Evolutionary conservation across 2,113 vertebrate genomes (phyloP), one percentile per base, ranked within the genome.

Genomic region (Gobio gobio): DNA sequence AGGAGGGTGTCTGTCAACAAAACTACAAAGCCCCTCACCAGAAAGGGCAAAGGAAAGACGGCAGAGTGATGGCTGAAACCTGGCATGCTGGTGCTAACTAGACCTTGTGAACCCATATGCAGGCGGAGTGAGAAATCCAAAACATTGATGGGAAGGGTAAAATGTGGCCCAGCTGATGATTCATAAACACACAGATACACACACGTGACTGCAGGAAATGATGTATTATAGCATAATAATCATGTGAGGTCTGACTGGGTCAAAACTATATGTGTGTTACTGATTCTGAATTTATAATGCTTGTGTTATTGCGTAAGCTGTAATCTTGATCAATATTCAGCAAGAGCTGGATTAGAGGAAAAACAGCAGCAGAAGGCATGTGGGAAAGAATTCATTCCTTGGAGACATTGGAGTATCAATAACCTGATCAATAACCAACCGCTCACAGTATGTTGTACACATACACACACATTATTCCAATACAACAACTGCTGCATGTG

Each of bases 21-120:
- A 86, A 92, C 0, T 3, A 91, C 68, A 92, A 91, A 90, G 78
- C 78, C 84, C 82, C 75, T 86, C 43, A 68, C 26, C 58, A 78
- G 58, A 79, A 73, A 82, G 33, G 40, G 45, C 83, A 84, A 66
- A 45, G 64, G n/a, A 83, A 88, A 92, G 73, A 83, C 82, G 83
- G 81, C 1, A 10, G 58, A 64, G 2, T 20, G 83, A 89, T 76
- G 87, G 82, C 83, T 45, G 1, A 61, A 86, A 85, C 84, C 86
- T 86, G 89, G 87, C 56, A 49, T 80, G 40, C 87, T 81, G 89
- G 88, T 79, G 82, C 86, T 77, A 86, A 82, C 82, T 88, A 76
- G 58, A 85, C 78, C 45, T 81, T 86, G 66, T 83, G 80, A 83
- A 73, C 73, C 82, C 47, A 54, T 43, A 29, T 81, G 45, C 64